A percentile compares a stretch with the other conserved stretches of the same genome.
These are phyloP conservation scores for Hyposmocoma kahamanoa DNA, from an alignment of 1,140 invertebrate genomes.

Conservation along the genomic window DNA sequence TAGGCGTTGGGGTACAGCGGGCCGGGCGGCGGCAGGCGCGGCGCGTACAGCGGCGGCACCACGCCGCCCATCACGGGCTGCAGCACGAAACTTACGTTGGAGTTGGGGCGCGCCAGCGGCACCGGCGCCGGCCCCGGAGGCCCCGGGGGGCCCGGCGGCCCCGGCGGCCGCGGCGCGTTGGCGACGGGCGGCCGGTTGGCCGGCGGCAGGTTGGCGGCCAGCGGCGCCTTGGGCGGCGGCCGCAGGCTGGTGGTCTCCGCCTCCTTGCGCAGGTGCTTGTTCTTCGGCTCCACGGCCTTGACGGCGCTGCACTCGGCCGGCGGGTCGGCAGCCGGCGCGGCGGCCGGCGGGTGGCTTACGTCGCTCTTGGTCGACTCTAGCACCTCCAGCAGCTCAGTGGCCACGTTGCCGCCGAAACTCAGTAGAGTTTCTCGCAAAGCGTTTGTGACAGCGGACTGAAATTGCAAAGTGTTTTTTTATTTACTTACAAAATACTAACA, in stretches of 20 bases:
- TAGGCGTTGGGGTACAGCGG: constrained; percentile 48
- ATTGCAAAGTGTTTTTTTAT: no score
- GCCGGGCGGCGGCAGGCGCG: constrained; percentile 22
- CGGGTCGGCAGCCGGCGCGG: background rate
- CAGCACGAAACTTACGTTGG: constrained; percentile 69
- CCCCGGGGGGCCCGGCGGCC: constrained; percentile 8
- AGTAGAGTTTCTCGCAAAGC: constrained; percentile 62
- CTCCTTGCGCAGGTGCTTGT: constrained; percentile 14
- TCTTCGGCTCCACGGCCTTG: constrained; percentile 15
- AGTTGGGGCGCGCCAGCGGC: constrained; percentile 28
- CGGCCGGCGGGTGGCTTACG: constrained; percentile 4
- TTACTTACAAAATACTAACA: no score
- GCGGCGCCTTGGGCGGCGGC: constrained; percentile 9
- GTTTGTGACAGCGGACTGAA: constrained; percentile 66
- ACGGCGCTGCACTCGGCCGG: constrained; percentile 9
- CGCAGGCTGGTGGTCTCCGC: constrained; percentile 1
- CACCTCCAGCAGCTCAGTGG: constrained; percentile 44
- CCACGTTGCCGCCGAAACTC: constrained; percentile 59
- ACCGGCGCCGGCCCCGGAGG: constrained; percentile 16
- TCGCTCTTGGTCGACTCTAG: constrained; percentile 31
- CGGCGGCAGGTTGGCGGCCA: constrained; percentile 30
- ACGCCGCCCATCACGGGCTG: constrained; percentile 40
- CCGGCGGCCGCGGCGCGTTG: constrained; percentile 12
- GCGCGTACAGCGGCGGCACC: constrained; percentile 43
- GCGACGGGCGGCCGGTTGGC: constrained; percentile 9